Percentiles rank a stretch among this genome's conserved stretches.
These are phyloP conservation scores for Hipparchia sbordonii DNA, from an alignment of 2,888 invertebrate genomes.

Conservation along the genomic window DNA sequence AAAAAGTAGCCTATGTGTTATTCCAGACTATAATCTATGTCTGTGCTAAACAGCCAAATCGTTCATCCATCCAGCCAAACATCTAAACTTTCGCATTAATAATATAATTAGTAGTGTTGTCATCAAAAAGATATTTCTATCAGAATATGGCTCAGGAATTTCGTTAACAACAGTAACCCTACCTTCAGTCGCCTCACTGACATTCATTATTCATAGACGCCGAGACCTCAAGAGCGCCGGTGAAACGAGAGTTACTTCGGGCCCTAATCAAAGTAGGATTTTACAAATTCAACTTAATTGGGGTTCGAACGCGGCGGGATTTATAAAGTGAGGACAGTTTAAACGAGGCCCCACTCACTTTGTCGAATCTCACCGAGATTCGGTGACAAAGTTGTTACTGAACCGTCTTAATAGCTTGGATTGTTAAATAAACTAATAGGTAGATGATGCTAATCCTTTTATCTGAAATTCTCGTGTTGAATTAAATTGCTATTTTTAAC, in stretches of 20 bases:
- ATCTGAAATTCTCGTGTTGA: background rate
- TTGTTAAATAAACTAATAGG: constrained; percentile 3
- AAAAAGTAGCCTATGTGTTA: no score
- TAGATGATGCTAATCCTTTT: background rate
- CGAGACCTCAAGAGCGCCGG: constrained; percentile 24
- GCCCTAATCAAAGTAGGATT: constrained; percentile 43
- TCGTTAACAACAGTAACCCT: constrained; percentile 19
- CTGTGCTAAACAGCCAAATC: no score
- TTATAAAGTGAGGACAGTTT: constrained; percentile 36
- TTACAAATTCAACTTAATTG: constrained; percentile 46
- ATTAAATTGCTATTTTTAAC: no score
- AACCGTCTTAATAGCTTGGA: constrained; percentile 3
- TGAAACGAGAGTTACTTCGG: constrained; percentile 33
- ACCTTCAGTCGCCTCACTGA: constrained; percentile 5
- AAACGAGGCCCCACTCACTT: constrained; percentile 26
- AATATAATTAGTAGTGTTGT: no score
- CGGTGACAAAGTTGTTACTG: background rate
- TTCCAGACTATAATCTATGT: no score
- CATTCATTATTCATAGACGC: constrained; percentile 30
- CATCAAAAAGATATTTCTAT: background rate
- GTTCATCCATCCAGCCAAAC: no score
- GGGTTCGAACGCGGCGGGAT: constrained; percentile 40
- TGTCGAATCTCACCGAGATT: constrained; percentile 10
- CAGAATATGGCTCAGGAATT: constrained; percentile 2
- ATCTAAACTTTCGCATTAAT: no score